Evolutionary conservation across 2,888 invertebrate genomes (phyloP).

Genomic region (Nebria salina): DNA sequence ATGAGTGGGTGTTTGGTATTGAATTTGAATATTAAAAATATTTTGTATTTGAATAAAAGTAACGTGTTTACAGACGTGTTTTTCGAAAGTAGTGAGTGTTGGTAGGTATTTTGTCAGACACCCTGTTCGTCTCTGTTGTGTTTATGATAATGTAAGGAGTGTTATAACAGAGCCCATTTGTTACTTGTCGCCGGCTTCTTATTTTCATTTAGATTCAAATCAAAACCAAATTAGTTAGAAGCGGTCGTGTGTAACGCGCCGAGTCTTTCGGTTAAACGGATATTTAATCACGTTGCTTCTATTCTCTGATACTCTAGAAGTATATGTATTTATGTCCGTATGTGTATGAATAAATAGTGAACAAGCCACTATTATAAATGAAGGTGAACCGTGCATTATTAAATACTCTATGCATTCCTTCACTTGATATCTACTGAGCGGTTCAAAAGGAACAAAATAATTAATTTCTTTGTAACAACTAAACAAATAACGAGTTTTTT

Average conservation of each 20-base stretch:
- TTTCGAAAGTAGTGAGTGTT: background rate
- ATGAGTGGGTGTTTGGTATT: too few species aligned
- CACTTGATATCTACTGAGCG: background rate
- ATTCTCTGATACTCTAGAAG: background rate
- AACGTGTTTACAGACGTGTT: background rate
- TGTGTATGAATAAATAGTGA: conserved; percentile 8
- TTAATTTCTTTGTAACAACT: too few species aligned
- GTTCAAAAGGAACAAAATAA: too few species aligned
- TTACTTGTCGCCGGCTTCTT: conserved; percentile 21
- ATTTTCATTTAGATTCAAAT: conserved; percentile 36
- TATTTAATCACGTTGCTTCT: conserved; percentile 12
- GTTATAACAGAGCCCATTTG: conserved; percentile 17
- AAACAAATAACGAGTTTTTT: too few species aligned
- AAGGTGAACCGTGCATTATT: conserved; percentile 15
- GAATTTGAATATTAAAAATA: too few species aligned
- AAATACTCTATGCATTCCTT: background rate
- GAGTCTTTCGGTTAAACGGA: conserved; percentile 12
- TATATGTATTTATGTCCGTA: conserved; percentile 5
- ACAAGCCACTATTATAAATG: background rate
- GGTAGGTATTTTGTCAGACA: background rate
- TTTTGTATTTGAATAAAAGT: background rate
- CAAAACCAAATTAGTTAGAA: conserved; percentile 39
- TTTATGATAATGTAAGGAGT: conserved; percentile 7
- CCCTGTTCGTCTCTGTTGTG: background rate
- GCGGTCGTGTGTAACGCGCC: conserved; percentile 33